These are phyloP conservation scores for Stictocephala bisonia DNA, from an alignment of 2,888 invertebrate genomes.

Conservation along the genomic window DNA sequence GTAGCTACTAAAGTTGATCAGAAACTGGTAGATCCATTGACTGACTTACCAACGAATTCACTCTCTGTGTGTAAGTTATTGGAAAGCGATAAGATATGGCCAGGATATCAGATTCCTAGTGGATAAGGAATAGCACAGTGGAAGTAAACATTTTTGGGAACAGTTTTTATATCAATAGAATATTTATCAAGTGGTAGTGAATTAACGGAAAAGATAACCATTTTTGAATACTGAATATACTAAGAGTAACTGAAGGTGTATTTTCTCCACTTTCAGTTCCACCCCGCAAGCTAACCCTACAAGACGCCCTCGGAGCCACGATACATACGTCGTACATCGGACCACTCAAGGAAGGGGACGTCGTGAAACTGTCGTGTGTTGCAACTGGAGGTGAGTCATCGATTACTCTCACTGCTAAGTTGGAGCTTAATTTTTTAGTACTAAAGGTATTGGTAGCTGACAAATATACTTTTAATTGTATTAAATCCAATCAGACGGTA, in stretches of 20 bases:
- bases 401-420: not conserved
- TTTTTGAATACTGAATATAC: not conserved
- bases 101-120: too few species aligned
- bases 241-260: not conserved
- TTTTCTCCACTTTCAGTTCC: slow-evolving; percentile 46
- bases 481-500: not conserved
- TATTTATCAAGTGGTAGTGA: too few species aligned
- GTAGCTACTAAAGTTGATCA: too few species aligned
- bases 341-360: slow-evolving; percentile 38
- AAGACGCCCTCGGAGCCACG: slow-evolving; percentile 36
- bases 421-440: not conserved
- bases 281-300: slow-evolving; percentile 40
- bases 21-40: too few species aligned
- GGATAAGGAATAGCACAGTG: too few species aligned
- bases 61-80: too few species aligned
- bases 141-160: too few species aligned
- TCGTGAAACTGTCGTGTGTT: slow-evolving; percentile 36
- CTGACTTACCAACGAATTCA: too few species aligned
- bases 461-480: too few species aligned
- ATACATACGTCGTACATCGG: slow-evolving; percentile 42
- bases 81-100: too few species aligned
- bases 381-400: slow-evolving; percentile 41
- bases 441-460: not conserved
- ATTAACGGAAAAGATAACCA: too few species aligned
- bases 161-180: too few species aligned